These are phyloP conservation scores for Oscheius sp. DNA, from an alignment of 2,888 invertebrate species.

Conservation along the genomic window DNA sequence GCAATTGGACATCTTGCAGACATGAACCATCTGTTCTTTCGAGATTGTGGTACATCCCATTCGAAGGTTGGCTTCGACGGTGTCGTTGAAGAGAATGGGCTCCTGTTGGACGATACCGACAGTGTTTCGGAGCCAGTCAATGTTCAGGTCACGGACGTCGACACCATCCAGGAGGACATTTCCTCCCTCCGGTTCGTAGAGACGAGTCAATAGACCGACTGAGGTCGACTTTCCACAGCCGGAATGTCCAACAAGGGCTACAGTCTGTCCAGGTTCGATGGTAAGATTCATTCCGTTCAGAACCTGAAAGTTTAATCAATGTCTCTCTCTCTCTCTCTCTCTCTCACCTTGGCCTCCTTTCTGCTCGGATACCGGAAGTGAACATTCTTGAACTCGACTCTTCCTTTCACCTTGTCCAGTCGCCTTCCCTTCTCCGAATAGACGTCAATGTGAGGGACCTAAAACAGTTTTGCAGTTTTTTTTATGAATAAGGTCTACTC, in stretches of 20 bases:
- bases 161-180: conserved; percentile 58
- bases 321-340: no score
- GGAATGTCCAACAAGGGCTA: conserved; percentile 61
- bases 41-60: conserved; percentile 59
- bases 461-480: not conserved
- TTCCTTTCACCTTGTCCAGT: conserved; percentile 40
- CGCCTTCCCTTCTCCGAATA: conserved; percentile 53
- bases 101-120: conserved; percentile 70
- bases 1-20: conserved; percentile 68
- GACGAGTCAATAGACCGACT: conserved; percentile 53
- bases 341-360: conserved; percentile 38
- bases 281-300: conserved; percentile 54
- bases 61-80: conserved; percentile 57
- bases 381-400: conserved; percentile 62
- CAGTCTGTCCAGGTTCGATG: conserved; percentile 59
- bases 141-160: conserved; percentile 59
- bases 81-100: conserved; percentile 65
- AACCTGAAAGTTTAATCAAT: conserved; percentile 38
- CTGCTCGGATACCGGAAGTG: conserved; percentile 65
- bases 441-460: conserved; percentile 62
- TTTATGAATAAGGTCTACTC: conserved; percentile 35
- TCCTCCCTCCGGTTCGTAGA: conserved; percentile 57
- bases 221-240: conserved; percentile 64
- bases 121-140: conserved; percentile 58
- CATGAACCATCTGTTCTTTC: conserved; percentile 57